These are phyloP conservation scores for Bombus consobrinus DNA, from an alignment of 1,140 invertebrate genomes.

Conservation along the genomic window DNA sequence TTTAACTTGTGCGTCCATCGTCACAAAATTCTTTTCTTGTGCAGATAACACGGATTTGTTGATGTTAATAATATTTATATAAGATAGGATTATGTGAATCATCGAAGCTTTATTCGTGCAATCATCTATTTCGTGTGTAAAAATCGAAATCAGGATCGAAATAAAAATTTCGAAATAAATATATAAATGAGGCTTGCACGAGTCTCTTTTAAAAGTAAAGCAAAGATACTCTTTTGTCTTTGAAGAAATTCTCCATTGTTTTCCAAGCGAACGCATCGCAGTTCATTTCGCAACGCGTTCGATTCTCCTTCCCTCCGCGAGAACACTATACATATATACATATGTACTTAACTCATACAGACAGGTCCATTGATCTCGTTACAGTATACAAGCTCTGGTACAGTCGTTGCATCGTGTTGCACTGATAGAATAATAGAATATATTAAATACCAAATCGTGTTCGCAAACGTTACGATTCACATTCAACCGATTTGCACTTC, in stretches of 20 bases:
- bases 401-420: conserved; percentile 44
- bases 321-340: conserved; percentile 14
- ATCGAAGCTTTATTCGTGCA: no score
- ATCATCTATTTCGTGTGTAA: no score
- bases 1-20: no score
- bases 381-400: conserved; percentile 36
- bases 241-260: not conserved
- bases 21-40: no score
- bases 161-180: not conserved
- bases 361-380: conserved; percentile 74
- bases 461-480: conserved; percentile 16
- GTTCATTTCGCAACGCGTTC: not conserved
- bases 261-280: not conserved
- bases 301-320: conserved; percentile 3
- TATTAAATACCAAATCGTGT: conserved; percentile 59
- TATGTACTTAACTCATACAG: conserved; percentile 57
- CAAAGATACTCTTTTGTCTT: not conserved
- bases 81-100: no score
- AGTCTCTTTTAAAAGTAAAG: not conserved
- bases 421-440: conserved; percentile 57
- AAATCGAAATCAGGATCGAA: not conserved
- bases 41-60: no score
- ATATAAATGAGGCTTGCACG: not conserved
- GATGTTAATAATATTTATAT: no score
- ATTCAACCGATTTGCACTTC: not conserved